These are phyloP conservation scores for Anser cygnoides DNA, from an alignment of 2,113 vertebrate genomes.

Conservation along the genomic window DNA sequence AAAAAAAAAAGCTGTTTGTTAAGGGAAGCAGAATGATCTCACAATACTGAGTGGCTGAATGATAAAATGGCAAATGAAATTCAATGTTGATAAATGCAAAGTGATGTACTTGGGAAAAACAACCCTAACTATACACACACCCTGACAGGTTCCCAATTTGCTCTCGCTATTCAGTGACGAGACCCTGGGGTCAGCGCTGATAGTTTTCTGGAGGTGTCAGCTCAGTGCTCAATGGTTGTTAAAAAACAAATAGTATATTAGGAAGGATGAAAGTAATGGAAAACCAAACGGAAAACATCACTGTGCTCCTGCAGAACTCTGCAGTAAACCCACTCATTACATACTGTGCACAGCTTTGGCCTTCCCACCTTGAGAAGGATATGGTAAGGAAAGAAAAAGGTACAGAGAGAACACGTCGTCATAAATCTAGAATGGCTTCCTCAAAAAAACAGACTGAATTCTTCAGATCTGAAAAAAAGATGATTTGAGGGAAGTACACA, in stretches of 20 bases:
- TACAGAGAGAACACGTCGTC: neutral
- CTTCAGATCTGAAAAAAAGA: neutral
- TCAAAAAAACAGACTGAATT: neutral
- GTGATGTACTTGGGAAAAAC: conserved; percentile 29
- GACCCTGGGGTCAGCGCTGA: conserved; percentile 35
- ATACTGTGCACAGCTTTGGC: neutral
- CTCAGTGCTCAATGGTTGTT: conserved; percentile 13
- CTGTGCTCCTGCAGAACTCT: neutral
- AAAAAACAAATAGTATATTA: conserved; percentile 21
- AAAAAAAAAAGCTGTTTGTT: conserved; percentile 23
- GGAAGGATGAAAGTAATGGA: conserved; percentile 38
- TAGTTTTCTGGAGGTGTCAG: conserved; percentile 43
- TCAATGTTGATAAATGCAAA: conserved; percentile 49
- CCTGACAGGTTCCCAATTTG: conserved; percentile 45
- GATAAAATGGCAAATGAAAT: conserved; percentile 54
- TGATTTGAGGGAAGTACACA: neutral
- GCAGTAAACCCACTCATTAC: conserved; percentile 8
- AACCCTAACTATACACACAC: conserved; percentile 18
- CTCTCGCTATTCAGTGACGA: neutral
- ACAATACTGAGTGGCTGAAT: neutral
- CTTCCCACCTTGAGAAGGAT: neutral
- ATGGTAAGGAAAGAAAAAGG: neutral
- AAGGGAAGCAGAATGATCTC: conserved; percentile 2
- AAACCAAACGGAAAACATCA: neutral
- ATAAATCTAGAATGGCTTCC: neutral